Percentiles rank a stretch among this genome's conserved stretches.
Evolutionary conservation across 2,888 invertebrate genomes (phyloP).

Genomic region (Coecobrya sp.): DNA sequence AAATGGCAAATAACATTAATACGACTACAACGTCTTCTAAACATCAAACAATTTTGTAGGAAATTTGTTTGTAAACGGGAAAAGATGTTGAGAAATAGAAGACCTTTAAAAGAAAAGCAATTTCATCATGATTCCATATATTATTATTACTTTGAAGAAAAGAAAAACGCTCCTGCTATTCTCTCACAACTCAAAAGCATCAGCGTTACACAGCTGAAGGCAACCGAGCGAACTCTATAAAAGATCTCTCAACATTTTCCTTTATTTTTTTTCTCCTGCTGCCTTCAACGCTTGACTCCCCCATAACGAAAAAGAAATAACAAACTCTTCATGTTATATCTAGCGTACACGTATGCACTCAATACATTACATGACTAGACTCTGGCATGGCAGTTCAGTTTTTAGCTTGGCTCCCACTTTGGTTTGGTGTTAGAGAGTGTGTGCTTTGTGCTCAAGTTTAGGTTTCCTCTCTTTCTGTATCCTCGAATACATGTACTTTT

Average conservation of each 20-base stretch:
- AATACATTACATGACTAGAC: conserved; percentile 52
- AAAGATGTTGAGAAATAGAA: conserved; percentile 12
- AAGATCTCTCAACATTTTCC: conserved; percentile 73
- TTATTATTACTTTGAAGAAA: conserved; percentile 54
- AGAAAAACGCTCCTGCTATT: conserved; percentile 24
- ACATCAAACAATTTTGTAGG: conserved; percentile 6
- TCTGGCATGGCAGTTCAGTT: not conserved
- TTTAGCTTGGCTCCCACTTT: conserved; percentile 1
- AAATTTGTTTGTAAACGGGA: conserved; percentile 25
- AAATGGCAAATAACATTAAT: not conserved
- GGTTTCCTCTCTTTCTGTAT: conserved; percentile 9
- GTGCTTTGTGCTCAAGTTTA: conserved; percentile 39
- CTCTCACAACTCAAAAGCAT: conserved; percentile 2
- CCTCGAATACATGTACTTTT: conserved; percentile 25
- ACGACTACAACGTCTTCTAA: not conserved
- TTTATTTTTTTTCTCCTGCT: conserved; percentile 42
- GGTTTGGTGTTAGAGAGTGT: conserved; percentile 10
- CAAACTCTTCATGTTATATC: conserved; percentile 6
- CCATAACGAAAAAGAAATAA: conserved; percentile 18
- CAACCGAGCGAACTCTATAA: conserved; percentile 78
- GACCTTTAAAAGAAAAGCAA: conserved; percentile 59
- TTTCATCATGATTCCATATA: conserved; percentile 60
- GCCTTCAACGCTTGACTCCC: conserved; percentile 53
- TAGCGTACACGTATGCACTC: not conserved
- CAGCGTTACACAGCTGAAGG: conserved; percentile 80